Evolutionary conservation across 2,888 invertebrate genomes (phyloP).

Genomic region (Lissocephala sabroskyi): DNA sequence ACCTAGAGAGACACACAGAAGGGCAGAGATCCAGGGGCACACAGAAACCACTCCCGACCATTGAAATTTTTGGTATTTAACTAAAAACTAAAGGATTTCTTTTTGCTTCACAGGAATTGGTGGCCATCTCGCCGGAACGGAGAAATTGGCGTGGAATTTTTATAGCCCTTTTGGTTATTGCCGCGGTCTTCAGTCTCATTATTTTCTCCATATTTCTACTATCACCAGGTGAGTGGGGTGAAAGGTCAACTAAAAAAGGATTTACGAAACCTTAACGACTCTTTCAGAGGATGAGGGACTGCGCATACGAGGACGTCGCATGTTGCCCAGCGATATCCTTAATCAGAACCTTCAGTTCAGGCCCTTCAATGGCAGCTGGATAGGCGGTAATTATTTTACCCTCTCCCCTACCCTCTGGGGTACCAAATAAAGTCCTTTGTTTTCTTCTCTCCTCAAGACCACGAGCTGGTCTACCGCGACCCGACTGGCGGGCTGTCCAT

Average conservation of each 20-base stretch:
- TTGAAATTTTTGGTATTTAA: no score
- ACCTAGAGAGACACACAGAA: no score
- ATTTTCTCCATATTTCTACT: constrained; percentile 93
- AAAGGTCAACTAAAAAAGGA: no score
- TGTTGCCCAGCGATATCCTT: constrained; percentile 80
- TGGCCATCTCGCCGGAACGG: constrained; percentile 87
- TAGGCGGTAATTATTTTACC: not conserved
- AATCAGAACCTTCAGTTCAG: constrained; percentile 75
- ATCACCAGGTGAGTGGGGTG: constrained; percentile 80
- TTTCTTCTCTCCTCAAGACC: constrained; percentile 73
- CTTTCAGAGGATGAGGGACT: constrained; percentile 78
- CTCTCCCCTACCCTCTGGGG: no score
- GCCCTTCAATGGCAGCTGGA: constrained; percentile 86
- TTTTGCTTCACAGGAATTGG: constrained; percentile 82
- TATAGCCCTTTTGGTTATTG: constrained; percentile 92
- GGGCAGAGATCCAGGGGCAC: no score
- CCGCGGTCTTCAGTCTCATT: constrained; percentile 89
- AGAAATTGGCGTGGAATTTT: constrained; percentile 96
- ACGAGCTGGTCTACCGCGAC: constrained; percentile 85
- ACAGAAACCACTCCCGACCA: no score
- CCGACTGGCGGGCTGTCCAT: constrained; percentile 84
- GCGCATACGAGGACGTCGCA: constrained; percentile 79
- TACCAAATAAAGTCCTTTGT: no score
- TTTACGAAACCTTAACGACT: no score
- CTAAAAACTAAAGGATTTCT: not conserved